Conservation (phyloP, 2,888 invertebrate species). For the Cephonodes hylas region DNA sequence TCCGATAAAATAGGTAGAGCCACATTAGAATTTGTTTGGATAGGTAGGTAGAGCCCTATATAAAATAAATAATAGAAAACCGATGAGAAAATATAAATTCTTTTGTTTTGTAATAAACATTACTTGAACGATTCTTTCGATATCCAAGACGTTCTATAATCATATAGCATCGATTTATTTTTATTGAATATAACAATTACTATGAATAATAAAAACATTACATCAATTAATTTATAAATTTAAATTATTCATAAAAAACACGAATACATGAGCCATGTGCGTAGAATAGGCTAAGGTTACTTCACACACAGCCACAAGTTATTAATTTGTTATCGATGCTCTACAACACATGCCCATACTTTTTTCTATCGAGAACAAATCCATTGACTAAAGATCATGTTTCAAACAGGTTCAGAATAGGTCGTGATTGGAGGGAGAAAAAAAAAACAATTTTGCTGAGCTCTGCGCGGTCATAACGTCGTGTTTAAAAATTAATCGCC, state of each 20-base stretch:
- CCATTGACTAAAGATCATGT: constrained; percentile 10
- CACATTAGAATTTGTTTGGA: too few species aligned
- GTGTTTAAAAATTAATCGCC: constrained; percentile 1
- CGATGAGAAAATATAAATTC: too few species aligned
- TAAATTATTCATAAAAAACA: not conserved
- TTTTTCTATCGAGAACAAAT: constrained; percentile 12
- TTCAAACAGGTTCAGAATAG: constrained; percentile 42
- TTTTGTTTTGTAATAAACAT: too few species aligned
- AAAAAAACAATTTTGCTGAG: not conserved
- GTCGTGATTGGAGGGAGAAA: constrained; percentile 30
- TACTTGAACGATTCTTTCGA: too few species aligned
- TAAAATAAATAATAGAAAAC: too few species aligned
- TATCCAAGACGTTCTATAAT: too few species aligned
- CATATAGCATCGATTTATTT: too few species aligned
- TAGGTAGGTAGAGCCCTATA: too few species aligned
- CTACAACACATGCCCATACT: not conserved
- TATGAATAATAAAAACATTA: not conserved
- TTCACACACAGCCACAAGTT: not conserved
- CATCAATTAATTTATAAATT: not conserved
- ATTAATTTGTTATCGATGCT: constrained; percentile 5
- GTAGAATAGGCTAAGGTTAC: not conserved
- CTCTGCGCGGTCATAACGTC: constrained; percentile 17
- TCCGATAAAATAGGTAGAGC: too few species aligned
- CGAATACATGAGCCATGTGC: not conserved
- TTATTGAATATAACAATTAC: too few species aligned